A percentile compares a stretch with the other conserved stretches of the same genome.
Conservation (phyloP, 2,113 vertebrate species). For the Actenoides hombroni region DNA sequence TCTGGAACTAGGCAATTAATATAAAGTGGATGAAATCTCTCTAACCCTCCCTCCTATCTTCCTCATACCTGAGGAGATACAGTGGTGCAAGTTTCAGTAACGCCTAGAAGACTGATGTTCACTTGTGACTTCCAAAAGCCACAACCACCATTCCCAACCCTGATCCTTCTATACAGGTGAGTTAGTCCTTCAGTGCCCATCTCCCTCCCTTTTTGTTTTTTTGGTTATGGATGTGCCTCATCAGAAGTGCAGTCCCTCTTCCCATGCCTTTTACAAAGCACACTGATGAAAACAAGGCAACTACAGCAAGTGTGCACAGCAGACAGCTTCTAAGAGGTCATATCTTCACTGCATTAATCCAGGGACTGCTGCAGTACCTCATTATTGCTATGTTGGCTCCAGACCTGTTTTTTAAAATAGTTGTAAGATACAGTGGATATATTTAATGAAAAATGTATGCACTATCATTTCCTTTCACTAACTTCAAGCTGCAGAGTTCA, state of each 20-base stretch:
- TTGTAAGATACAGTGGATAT: neutral
- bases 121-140: neutral
- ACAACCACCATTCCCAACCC: neutral
- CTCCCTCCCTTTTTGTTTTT: neutral
- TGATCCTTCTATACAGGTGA: neutral
- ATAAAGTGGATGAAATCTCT: neutral
- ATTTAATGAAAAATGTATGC: constrained; percentile 7
- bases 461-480: neutral
- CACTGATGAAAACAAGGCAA: neutral
- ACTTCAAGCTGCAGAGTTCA: neutral
- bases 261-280: neutral
- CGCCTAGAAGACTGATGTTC: neutral
- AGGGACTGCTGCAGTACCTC: neutral
- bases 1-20: neutral
- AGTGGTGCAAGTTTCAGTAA: neutral
- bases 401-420: neutral
- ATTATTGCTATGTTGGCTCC: neutral
- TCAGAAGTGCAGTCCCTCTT: neutral
- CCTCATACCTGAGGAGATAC: neutral
- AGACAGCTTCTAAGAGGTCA: neutral
- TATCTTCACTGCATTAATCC: constrained; percentile 1
- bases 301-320: neutral
- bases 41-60: neutral
- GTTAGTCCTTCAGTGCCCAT: neutral
- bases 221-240: neutral